These are phyloP conservation scores for Ptyas mucosa DNA, from an alignment of 2,113 vertebrate species.

Conservation along the genomic window DNA sequence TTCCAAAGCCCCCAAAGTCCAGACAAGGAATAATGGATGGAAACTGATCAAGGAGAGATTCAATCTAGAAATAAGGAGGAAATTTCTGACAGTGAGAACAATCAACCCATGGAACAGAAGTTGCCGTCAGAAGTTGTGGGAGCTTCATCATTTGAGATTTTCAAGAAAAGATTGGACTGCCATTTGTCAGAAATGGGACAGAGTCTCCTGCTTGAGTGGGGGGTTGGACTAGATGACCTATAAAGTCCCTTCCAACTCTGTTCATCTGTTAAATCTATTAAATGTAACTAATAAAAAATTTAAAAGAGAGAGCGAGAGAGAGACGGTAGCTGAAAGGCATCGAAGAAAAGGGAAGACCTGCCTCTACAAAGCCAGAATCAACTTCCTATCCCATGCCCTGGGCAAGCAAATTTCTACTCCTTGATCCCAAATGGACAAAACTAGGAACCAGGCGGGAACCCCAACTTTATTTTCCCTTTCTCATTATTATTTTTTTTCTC, in stretches of 20 bases:
- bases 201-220: neutral
- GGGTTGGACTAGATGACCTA: neutral
- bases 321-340: neutral
- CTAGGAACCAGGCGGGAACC: neutral
- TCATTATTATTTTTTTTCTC: neutral
- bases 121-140: no score
- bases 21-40: no score
- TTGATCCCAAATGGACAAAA: conserved; percentile 28
- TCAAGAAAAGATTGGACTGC: no score
- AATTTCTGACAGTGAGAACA: no score
- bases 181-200: neutral
- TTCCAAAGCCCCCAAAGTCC: no score
- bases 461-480: conserved; percentile 10
- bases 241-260: neutral
- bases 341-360: conserved; percentile 14
- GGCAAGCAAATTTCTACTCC: conserved; percentile 15
- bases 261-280: no score
- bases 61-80: no score
- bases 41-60: no score
- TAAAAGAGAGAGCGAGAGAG: no score
- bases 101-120: no score
- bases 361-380: conserved; percentile 16
- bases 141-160: neutral
- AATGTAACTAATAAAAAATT: no score
- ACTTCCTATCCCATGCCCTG: conserved; percentile 15